phyloP scores from a whole-genome alignment of 2,113 vertebrate genomes.

The Lethenteron reissneri region DNA sequence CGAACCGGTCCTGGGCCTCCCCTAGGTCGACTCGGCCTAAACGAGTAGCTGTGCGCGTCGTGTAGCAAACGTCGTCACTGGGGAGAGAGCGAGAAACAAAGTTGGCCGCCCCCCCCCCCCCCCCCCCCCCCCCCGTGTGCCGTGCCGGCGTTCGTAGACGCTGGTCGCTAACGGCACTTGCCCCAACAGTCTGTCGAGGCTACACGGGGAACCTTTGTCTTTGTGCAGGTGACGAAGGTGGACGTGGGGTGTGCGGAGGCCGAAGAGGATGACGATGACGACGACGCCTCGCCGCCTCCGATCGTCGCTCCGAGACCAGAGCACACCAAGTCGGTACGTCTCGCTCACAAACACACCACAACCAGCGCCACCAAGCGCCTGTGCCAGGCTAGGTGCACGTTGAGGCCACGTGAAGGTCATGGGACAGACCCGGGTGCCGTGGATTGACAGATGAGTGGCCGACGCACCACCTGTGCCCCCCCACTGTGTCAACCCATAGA shows the following conservation, averaged over 20 bases:
- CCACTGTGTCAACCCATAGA: neutral
- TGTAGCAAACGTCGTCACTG: no score
- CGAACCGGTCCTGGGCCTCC: no score
- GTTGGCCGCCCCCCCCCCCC: no score
- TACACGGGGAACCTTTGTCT: neutral
- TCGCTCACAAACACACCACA: neutral
- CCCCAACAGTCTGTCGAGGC: no score
- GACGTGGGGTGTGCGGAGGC: conserved; percentile 20
- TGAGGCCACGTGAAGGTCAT: neutral
- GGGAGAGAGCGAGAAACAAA: no score
- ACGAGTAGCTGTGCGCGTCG: no score
- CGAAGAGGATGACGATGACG: conserved; percentile 28
- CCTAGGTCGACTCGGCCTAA: no score
- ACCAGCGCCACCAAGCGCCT: neutral
- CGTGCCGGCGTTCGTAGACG: no score
- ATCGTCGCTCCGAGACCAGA: conserved; percentile 71
- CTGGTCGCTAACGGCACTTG: no score
- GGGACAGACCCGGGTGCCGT: neutral
- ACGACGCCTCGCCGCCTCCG: conserved; percentile 56
- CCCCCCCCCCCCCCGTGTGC: no score
- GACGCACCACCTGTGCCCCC: neutral
- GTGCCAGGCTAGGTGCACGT: neutral
- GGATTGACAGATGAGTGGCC: neutral
- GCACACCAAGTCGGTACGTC: conserved; percentile 84
- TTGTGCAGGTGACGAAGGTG: neutral